These are phyloP conservation scores for Dermolepida albohirtum DNA, from an alignment of 2,888 invertebrate species.

Conservation along the genomic window DNA sequence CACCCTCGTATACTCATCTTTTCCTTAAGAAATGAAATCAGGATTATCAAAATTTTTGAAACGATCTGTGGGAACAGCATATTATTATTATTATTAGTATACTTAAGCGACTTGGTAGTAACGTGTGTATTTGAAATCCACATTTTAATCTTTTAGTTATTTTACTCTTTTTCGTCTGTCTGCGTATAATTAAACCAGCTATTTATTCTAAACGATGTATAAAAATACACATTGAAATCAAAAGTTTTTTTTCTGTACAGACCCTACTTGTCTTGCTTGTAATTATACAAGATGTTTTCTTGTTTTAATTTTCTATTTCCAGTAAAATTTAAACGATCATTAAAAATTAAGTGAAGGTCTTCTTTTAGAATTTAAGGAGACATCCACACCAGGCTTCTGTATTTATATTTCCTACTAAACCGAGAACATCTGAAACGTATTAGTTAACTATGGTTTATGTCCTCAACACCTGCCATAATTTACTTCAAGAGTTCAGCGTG, in stretches of 20 bases:
- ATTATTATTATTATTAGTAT: too few species aligned
- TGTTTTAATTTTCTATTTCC: slow-evolving; percentile 18
- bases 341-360: slow-evolving; percentile 29
- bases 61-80: too few species aligned
- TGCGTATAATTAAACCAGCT: too few species aligned
- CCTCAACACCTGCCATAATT: slow-evolving; percentile 42
- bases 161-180: too few species aligned
- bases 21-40: too few species aligned
- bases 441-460: slow-evolving; percentile 39
- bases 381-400: slow-evolving; percentile 17
- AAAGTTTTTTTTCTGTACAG: background rate
- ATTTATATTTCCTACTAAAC: slow-evolving; percentile 39
- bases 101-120: too few species aligned
- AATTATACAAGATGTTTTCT: background rate
- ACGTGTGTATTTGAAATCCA: too few species aligned
- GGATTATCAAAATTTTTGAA: too few species aligned
- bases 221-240: too few species aligned
- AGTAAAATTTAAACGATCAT: slow-evolving; percentile 26
- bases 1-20: too few species aligned
- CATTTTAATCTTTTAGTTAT: too few species aligned
- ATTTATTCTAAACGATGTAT: too few species aligned
- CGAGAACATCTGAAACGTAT: slow-evolving; percentile 40
- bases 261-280: background rate
- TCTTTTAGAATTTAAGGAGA: slow-evolving; percentile 19
- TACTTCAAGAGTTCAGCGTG: slow-evolving; percentile 28